These are phyloP conservation scores for Ophthalmolycus amberensis DNA, from an alignment of 2,113 vertebrate species.

Conservation along the genomic window DNA sequence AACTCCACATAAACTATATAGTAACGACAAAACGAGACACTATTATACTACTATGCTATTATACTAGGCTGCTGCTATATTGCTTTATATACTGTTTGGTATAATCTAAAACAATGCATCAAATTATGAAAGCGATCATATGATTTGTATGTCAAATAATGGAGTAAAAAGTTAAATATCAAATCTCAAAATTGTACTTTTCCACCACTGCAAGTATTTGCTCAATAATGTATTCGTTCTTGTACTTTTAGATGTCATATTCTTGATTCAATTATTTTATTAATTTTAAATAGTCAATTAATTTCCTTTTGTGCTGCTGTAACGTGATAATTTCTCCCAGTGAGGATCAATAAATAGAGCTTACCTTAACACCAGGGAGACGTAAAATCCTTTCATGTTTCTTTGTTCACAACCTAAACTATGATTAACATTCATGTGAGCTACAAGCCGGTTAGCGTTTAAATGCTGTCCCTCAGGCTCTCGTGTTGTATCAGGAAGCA, in stretches of 20 bases:
- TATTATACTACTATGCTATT: background rate
- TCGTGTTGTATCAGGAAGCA: slow-evolving; percentile 40
- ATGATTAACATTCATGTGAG: slow-evolving; percentile 20
- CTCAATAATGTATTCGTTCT: background rate
- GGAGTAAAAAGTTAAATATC: too few relatives aligned
- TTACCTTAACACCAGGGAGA: slow-evolving; percentile 1
- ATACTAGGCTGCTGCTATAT: background rate
- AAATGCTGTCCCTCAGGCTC: slow-evolving; percentile 25
- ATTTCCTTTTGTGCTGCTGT: background rate
- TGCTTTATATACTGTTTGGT: too few relatives aligned
- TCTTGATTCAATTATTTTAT: background rate
- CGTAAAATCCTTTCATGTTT: background rate
- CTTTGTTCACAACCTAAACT: background rate
- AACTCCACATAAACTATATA: background rate
- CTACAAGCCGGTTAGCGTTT: slow-evolving; percentile 11
- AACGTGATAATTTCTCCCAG: background rate
- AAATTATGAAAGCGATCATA: background rate
- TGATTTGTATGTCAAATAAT: background rate
- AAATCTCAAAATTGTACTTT: background rate
- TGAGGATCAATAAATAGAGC: background rate
- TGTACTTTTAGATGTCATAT: background rate
- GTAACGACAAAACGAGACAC: background rate
- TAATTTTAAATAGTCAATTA: background rate
- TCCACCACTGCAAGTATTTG: background rate
- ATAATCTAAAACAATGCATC: background rate